Base-by-base conservation (phyloP, 2,888 invertebrate genomes). In the Ceramica pisi region DNA sequence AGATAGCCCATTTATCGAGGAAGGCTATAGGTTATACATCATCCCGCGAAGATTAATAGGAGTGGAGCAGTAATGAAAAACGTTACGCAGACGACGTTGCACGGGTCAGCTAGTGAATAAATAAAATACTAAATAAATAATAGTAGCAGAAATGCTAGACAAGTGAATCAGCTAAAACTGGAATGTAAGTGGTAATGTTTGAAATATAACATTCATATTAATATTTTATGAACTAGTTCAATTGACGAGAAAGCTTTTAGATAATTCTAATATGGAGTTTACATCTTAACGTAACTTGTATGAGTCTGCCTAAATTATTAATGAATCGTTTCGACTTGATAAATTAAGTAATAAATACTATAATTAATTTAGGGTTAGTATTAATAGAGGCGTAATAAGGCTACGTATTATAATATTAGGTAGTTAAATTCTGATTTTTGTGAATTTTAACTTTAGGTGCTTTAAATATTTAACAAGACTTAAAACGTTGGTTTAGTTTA, bases 201-300 rank as follows among this genome's bases (percentile, higher is more conserved):
- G 44, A 78, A 78, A 78, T 70, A 70, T 73, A 50, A 53, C 16
- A 44, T 51, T 56, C 38, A 19, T n/a, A 56, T 80, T 62, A 2
- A 81, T 78, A 67, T 70, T 66, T 63, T 38, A 71, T 67, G 60
- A 64, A 74, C 48, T 60, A 55, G 19, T 62, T 70, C 21, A 65
- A 46, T 66, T 55, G 55, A 35, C 16, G 65, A 71, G 82, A 82
- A 68, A 71, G 75, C 79, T 71, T 82, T 78, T 64, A 67, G 67
- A 21, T 59, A 14, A n/a, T 50, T 57, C 46, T 64, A 35, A 44
- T 57, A 46, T 50, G 3, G 10, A 64, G 21, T 56, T 55, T 38
- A 55, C 14, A 41, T 41, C 21, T 21, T 46, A 55, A 21, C n/a
- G n/a, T 41, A 44, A 48, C 44, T 57, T 63, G 21, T 62, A 12